Evolutionary conservation across 2,797 vertebrate genomes (phyloP), one percentile per base, ranked within the genome.

Genomic region (Hyperoplus lanceolatus): DNA sequence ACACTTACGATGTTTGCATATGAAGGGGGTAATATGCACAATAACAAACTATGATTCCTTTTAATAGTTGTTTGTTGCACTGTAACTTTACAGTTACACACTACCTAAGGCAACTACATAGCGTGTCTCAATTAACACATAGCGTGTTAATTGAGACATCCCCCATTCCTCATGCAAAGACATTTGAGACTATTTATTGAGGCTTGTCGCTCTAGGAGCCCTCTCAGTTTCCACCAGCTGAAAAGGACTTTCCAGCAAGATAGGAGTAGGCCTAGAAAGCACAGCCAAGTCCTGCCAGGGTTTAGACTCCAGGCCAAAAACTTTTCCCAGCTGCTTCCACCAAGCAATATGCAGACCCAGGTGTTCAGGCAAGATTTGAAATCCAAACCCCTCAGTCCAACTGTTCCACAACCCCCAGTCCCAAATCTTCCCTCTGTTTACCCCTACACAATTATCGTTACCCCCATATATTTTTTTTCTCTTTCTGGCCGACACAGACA

Each of bases 311-410:
- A 58, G 83, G 87, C 85, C 81, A 85, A 90, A 29, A 91, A 80
- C 29, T 46, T 73, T 59, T 57, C 36, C 87, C 90, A 93, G 90
- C 91, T 92, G 92, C 88, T 90, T 89, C 83, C 75, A 92, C 64
- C 46, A 81, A 75, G 84, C 87, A 76, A 90, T 89, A 87, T 86
- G 76, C 83, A 85, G 82, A 84, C 90, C 90, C 93, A 95, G 93
- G 93, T 94, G 93, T 88, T 92, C 83, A 80, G 79, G 72, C 85
- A 81, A 79, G 80, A 92, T 90, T 87, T 87, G 89, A 92, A 93
- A 91, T 88, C 80, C 83, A 90, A 90, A 78, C 85, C 75, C 62
- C 55, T 84, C 56, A 83, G 82, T 84, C 88, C 80, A 93, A 74
- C 70, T 84, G 75, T 89, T 90, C 76, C 81, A 80, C 78, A 90